A percentile compares a stretch with the other conserved stretches of the same genome.
Evolutionary conservation across 35 echinoderm and acorn worm species (phyloP).

Genomic region (Patiria miniata): DNA sequence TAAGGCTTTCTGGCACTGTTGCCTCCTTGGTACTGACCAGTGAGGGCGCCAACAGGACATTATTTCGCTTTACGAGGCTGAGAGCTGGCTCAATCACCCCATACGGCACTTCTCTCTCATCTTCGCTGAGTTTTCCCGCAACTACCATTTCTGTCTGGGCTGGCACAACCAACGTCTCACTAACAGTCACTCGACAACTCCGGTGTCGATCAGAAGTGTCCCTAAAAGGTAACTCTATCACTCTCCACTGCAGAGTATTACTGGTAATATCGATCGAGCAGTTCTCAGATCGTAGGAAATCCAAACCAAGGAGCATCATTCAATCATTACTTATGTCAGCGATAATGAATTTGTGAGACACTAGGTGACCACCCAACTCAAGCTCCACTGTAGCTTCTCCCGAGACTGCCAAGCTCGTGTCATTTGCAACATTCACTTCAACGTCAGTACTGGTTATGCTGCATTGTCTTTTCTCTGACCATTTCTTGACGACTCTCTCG

Average conservation of each 20-base stretch:
- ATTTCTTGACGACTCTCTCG: background rate
- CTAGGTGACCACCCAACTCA: background rate
- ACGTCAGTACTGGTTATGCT: background rate
- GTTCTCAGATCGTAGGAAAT: background rate
- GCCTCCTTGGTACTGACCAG: background rate
- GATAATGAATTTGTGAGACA: background rate
- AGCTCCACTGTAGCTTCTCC: background rate
- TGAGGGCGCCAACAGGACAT: background rate
- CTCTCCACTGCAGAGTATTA: background rate
- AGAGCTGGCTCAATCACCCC: background rate
- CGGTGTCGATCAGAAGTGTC: background rate
- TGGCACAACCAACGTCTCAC: background rate
- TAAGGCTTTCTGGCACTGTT: background rate
- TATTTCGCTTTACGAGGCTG: background rate
- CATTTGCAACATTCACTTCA: background rate
- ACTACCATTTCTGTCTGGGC: background rate
- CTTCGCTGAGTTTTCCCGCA: background rate
- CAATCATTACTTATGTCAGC: background rate
- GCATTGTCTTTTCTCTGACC: background rate
- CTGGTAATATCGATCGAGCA: background rate
- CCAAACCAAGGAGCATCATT: background rate
- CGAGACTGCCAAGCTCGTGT: background rate
- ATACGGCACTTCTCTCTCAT: background rate
- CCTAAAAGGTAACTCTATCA: background rate
- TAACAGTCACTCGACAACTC: background rate